Evolutionary conservation across 2,113 vertebrate species (phyloP).

Genomic region (Ictalurus furcatus): DNA sequence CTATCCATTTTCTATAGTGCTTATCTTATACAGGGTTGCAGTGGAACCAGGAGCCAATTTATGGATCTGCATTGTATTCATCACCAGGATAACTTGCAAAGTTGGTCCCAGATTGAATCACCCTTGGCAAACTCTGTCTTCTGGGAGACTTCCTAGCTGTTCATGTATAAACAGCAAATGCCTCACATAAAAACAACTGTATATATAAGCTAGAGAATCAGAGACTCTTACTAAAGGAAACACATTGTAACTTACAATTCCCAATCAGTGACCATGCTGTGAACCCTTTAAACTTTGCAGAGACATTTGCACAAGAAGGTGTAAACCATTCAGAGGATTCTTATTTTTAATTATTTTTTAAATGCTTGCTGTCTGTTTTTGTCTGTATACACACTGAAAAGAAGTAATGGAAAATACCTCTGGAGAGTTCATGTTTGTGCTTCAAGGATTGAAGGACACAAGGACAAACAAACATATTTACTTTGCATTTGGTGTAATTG

Average conservation of each 20-base stretch:
- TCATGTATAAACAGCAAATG: neutral
- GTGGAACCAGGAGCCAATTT: too few species aligned
- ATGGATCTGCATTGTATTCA: neutral
- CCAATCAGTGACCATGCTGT: neutral
- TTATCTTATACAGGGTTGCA: too few species aligned
- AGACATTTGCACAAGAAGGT: neutral
- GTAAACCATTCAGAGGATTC: neutral
- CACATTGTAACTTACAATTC: neutral
- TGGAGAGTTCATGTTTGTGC: conserved; percentile 36
- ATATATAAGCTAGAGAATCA: neutral
- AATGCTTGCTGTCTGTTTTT: neutral
- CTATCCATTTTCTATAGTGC: too few species aligned
- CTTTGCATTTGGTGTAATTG: conserved; percentile 36
- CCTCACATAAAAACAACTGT: neutral
- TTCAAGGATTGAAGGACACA: conserved; percentile 42
- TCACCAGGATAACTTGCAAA: neutral
- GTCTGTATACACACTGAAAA: neutral
- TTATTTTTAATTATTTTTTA: neutral
- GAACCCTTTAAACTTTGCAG: neutral
- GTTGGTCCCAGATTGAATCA: neutral
- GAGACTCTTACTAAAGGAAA: neutral
- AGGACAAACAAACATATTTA: conserved; percentile 39
- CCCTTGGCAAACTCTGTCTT: neutral
- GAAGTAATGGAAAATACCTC: conserved; percentile 46
- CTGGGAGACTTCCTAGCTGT: neutral